These are phyloP conservation scores for Halcyon badia DNA, from an alignment of 2,797 vertebrate genomes.

Conservation along the genomic window DNA sequence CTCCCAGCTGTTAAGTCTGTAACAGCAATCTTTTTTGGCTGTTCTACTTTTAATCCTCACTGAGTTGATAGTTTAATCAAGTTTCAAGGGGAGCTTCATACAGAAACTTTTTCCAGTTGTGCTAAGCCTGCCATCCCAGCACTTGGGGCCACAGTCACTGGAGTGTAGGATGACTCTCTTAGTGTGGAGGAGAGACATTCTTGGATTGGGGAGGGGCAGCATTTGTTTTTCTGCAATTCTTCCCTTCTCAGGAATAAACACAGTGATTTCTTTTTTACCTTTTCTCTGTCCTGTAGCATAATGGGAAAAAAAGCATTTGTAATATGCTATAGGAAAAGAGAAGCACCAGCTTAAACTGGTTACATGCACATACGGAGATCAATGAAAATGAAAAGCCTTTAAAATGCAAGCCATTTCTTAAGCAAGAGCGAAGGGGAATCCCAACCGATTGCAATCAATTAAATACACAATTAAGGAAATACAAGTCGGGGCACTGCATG, in stretches of 20 bases:
- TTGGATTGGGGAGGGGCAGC: accelerated
- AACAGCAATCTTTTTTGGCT: neutral
- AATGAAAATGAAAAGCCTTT: neutral
- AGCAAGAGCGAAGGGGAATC: neutral
- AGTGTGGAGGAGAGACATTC: neutral
- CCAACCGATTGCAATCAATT: neutral
- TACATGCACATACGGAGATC: neutral
- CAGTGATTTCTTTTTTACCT: neutral
- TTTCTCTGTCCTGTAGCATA: neutral
- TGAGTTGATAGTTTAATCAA: neutral
- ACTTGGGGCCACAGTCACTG: neutral
- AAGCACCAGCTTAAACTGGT: neutral
- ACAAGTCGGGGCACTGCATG: neutral
- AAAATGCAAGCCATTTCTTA: neutral
- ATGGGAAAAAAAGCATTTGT: neutral
- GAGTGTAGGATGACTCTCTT: neutral
- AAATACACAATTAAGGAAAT: neutral
- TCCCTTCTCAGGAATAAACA: neutral
- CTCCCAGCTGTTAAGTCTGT: neutral
- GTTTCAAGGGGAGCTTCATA: neutral
- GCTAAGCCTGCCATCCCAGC: neutral
- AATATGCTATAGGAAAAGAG: neutral
- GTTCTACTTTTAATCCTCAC: neutral
- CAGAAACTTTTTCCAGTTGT: neutral
- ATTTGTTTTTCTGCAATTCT: neutral